Evolutionary conservation across 2,113 vertebrate genomes (phyloP).

Genomic region (Rhynchopsitta pachyrhyncha): DNA sequence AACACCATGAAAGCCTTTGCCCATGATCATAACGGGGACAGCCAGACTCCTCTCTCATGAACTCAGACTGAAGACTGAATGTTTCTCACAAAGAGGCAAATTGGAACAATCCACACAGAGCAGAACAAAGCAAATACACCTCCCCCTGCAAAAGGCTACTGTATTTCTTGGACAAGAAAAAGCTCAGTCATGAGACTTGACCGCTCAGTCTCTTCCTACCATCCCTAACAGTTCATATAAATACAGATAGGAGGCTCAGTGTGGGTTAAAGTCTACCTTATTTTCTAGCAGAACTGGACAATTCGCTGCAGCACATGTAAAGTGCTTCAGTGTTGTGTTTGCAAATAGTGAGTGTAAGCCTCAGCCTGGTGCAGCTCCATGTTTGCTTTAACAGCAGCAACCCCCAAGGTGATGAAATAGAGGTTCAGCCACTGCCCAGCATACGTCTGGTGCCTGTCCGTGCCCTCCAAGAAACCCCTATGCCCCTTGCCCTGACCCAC

Average conservation of each 20-base stretch:
- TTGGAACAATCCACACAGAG: not conserved
- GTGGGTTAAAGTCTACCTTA: not conserved
- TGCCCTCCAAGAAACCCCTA: not conserved
- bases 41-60: not conserved
- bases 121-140: accelerated
- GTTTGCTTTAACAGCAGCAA: not conserved
- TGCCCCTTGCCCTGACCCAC: not conserved
- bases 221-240: not conserved
- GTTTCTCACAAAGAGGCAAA: not conserved
- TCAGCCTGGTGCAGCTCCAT: not conserved
- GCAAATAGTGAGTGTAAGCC: not conserved
- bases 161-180: not conserved
- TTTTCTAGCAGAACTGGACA: not conserved
- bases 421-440: not conserved
- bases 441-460: not conserved
- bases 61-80: not conserved
- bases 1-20: not conserved
- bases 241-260: not conserved
- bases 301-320: not conserved
- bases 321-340: not conserved
- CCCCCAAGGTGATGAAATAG: not conserved
- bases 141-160: not conserved
- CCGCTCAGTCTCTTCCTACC: not conserved
- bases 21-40: accelerated
- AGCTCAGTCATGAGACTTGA: not conserved